Percentiles rank a stretch among this genome's conserved stretches.
phyloP scores from a whole-genome alignment of 2,888 invertebrate species.

The Campopleginae sp. region DNA sequence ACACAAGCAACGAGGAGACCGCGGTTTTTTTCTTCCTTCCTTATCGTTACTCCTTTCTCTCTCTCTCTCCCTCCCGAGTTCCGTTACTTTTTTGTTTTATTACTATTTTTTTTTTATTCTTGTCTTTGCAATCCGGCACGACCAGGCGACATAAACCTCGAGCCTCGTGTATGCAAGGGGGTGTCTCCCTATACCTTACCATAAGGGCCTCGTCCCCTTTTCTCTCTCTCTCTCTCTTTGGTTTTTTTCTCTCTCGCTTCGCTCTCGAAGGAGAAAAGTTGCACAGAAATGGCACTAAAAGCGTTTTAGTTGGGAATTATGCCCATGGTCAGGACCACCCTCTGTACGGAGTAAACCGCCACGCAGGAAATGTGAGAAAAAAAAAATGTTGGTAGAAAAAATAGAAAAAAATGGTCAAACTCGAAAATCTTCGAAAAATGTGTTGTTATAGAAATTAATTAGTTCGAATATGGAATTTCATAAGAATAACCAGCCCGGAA shows the following conservation, averaged over 20 bases:
- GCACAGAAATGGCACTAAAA: slow-evolving; percentile 68
- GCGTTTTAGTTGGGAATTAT: slow-evolving; percentile 72
- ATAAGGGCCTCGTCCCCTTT: slow-evolving; percentile 36
- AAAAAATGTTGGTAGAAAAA: slow-evolving; percentile 24
- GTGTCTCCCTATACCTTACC: slow-evolving; percentile 26
- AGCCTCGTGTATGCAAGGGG: slow-evolving; percentile 53
- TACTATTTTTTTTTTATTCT: slow-evolving; percentile 58
- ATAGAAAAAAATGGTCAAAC: neutral
- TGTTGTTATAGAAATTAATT: neutral
- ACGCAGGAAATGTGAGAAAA: slow-evolving; percentile 35
- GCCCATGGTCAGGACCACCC: slow-evolving; percentile 67
- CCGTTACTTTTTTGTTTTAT: slow-evolving; percentile 23
- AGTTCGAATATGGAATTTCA: neutral
- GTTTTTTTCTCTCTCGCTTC: neutral
- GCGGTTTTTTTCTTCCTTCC: slow-evolving; percentile 44
- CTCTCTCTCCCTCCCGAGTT: slow-evolving; percentile 37
- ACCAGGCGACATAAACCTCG: slow-evolving; percentile 70
- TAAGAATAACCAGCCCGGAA: neutral
- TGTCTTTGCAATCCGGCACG: slow-evolving; percentile 63
- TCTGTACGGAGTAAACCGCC: slow-evolving; percentile 34
- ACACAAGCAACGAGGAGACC: slow-evolving; percentile 42
- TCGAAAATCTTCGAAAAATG: neutral
- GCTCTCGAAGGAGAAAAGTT: slow-evolving; percentile 44
- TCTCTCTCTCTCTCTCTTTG: slow-evolving; percentile 17
- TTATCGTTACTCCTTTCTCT: slow-evolving; percentile 46